Conservation (phyloP, 2,113 vertebrate species). For the Zosterops borbonicus region DNA sequence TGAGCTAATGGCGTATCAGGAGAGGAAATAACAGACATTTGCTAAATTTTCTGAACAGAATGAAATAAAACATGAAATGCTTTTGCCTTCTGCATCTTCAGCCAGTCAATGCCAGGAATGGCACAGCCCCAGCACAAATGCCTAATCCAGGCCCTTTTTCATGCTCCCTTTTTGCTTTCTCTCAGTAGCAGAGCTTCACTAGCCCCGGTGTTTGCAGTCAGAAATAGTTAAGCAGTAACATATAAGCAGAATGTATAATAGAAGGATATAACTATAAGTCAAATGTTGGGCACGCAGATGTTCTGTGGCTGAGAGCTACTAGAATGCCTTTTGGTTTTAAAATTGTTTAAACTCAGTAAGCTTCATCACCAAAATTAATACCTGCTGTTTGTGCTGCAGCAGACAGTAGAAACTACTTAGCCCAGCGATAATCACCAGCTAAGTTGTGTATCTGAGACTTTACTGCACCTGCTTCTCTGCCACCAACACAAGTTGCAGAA, state of each 20-base stretch:
- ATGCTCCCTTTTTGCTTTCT: background rate
- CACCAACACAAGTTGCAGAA: background rate
- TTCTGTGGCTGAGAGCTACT: background rate
- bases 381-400: background rate
- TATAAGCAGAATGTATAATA: background rate
- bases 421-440: background rate
- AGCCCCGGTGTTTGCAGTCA: background rate
- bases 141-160: background rate
- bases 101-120: background rate
- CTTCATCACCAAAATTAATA: constrained; percentile 25
- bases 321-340: background rate
- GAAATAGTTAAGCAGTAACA: background rate
- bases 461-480: background rate
- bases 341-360: constrained; percentile 9
- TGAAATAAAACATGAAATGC: background rate
- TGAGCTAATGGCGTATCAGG: background rate
- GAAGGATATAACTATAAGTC: background rate
- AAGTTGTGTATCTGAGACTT: background rate
- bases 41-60: background rate
- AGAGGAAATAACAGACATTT: background rate
- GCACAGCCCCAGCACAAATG: background rate
- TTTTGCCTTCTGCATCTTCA: background rate
- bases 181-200: background rate
- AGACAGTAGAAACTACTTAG: background rate
- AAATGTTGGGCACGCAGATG: background rate